These are phyloP conservation scores for Melinaea menophilus DNA, from an alignment of 2,888 invertebrate species.

Conservation along the genomic window DNA sequence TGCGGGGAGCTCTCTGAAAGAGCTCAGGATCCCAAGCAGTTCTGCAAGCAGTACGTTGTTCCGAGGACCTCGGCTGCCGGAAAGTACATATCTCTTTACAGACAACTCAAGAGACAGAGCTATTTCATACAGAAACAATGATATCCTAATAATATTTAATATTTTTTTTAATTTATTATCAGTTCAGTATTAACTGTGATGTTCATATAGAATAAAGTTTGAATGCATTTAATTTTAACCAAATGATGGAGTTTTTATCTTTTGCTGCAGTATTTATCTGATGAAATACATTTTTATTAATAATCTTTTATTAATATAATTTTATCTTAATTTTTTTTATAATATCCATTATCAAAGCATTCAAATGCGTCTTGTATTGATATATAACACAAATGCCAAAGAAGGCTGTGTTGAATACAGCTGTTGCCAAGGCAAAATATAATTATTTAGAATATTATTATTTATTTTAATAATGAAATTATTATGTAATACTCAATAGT, in stretches of 20 bases:
- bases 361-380: too few species aligned
- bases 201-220: conserved; percentile 61
- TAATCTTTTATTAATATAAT: too few species aligned
- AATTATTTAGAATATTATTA: neutral
- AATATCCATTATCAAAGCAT: too few species aligned
- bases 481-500: neutral
- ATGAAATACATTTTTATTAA: neutral
- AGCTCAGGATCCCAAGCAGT: conserved; percentile 81
- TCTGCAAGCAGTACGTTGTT: conserved; percentile 89
- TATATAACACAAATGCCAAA: neutral
- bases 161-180: conserved; percentile 50
- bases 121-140: conserved; percentile 72
- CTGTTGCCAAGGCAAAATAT: neutral
- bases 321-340: too few species aligned
- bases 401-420: neutral
- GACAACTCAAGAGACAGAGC: conserved; percentile 80
- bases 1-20: conserved; percentile 84
- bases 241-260: conserved; percentile 45
- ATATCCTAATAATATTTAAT: conserved; percentile 38
- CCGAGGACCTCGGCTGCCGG: conserved; percentile 89
- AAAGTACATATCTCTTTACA: conserved; percentile 89
- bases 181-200: conserved; percentile 76
- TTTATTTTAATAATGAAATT: conserved; percentile 1
- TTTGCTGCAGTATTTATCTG: neutral
- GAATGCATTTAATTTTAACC: conserved; percentile 73